A percentile compares a stretch with the other conserved stretches of the same genome.
Conservation (phyloP, 2,888 invertebrate species). For the Notodonta ziczac region DNA sequence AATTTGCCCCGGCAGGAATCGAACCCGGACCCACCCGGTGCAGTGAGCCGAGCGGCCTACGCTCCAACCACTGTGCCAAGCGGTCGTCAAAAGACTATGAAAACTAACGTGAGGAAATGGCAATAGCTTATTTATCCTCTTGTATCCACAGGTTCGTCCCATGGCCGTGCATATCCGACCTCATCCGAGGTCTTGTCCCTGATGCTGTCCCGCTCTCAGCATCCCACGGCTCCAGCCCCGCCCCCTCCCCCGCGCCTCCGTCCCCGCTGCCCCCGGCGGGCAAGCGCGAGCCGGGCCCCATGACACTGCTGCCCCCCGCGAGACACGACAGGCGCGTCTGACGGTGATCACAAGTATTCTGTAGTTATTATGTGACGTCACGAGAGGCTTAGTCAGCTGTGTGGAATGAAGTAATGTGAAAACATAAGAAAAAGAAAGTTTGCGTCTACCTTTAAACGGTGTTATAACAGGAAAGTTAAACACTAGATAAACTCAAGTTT, state of each 20-base stretch:
- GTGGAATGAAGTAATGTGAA: not conserved
- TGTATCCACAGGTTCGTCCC: constrained; percentile 87
- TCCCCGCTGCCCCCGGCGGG: constrained; percentile 19
- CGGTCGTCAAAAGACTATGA: no score
- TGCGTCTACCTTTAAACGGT: no score
- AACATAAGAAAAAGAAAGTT: no score
- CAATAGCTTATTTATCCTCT: not conserved
- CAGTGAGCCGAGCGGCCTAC: no score
- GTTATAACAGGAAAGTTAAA: no score
- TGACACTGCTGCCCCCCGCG: constrained; percentile 67
- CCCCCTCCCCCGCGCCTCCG: constrained; percentile 15
- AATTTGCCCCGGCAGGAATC: no score
- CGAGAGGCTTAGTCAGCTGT: constrained; percentile 16
- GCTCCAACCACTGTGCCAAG: no score
- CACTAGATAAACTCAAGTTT: no score
- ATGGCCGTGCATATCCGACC: constrained; percentile 87
- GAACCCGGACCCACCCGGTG: no score
- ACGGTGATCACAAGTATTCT: constrained; percentile 11
- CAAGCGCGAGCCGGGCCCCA: constrained; percentile 65
- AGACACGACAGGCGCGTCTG: constrained; percentile 66
- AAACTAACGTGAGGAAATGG: no score
- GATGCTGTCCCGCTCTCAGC: constrained; percentile 85
- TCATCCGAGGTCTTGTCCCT: constrained; percentile 87
- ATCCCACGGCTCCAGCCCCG: not conserved
- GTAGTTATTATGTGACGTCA: constrained; percentile 8